Percentiles rank a stretch among this genome's conserved stretches.
Evolutionary conservation across 1,140 invertebrate genomes (phyloP).

Genomic region (Drosophila melanogaster): DNA sequence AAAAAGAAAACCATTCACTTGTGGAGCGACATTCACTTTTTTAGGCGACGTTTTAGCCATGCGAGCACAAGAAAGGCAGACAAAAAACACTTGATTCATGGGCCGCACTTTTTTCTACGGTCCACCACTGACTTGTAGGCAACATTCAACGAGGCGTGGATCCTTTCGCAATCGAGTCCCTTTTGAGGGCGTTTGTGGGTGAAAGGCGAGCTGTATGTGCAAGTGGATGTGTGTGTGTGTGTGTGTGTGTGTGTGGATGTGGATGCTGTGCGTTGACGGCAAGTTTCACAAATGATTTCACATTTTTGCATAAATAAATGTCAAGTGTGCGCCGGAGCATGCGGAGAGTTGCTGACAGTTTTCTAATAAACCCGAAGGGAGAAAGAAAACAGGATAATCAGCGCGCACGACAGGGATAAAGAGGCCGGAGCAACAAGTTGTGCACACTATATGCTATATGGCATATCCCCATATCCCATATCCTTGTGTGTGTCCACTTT

Average conservation of each 20-base stretch:
- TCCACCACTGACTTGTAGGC: conserved; percentile 33
- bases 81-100: conserved; percentile 71
- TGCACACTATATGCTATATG: conserved; percentile 2
- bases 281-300: conserved; percentile 83
- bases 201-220: not conserved
- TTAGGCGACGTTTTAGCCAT: conserved; percentile 9
- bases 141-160: conserved; percentile 55
- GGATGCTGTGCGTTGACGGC: conserved; percentile 52
- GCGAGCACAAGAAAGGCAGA: not conserved
- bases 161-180: conserved; percentile 35
- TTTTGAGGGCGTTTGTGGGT: conserved; percentile 24
- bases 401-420: conserved; percentile 49
- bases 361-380: conserved; percentile 77
- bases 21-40: conserved; percentile 12
- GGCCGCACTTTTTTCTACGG: conserved; percentile 55
- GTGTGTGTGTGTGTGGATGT: not conserved
- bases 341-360: conserved; percentile 77
- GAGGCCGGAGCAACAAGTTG: conserved; percentile 65
- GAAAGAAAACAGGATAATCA: conserved; percentile 73
- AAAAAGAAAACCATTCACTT: conserved; percentile 38
- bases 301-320: conserved; percentile 83
- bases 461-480: not conserved
- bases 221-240: not conserved
- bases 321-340: conserved; percentile 74
- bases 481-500: conserved; percentile 63